Conservation (phyloP, 1,140 invertebrate genomes). For the Ptiloglossa arizonensis region DNA sequence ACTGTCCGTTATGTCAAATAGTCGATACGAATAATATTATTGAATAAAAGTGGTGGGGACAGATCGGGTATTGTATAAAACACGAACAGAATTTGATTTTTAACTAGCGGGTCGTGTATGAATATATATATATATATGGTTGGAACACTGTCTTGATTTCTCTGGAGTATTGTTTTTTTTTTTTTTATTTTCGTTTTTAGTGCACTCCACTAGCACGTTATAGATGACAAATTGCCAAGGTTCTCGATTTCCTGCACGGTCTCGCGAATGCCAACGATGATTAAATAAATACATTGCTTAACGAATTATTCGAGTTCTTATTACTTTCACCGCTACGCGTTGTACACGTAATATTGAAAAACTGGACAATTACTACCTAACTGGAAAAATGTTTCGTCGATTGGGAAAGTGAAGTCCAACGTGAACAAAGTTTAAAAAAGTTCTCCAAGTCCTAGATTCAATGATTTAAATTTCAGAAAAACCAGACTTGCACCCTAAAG, state of each 20-base stretch:
- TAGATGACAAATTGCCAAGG: slow-evolving; percentile 4
- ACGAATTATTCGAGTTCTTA: neutral
- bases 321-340: neutral
- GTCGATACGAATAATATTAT: neutral
- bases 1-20: neutral
- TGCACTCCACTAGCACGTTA: neutral
- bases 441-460: neutral
- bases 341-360: neutral
- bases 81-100: slow-evolving; percentile 16
- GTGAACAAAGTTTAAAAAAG: neutral
- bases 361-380: neutral
- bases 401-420: neutral
- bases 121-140: neutral
- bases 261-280: neutral
- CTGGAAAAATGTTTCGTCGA: no score
- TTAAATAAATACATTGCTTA: neutral
- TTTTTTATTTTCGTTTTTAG: slow-evolving; percentile 8
- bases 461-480: neutral
- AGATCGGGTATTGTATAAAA: neutral
- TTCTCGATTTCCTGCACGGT: no score
- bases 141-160: slow-evolving; percentile 15
- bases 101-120: neutral
- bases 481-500: neutral
- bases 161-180: slow-evolving; percentile 26
- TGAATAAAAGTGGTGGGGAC: neutral